phyloP scores from a whole-genome alignment of 2,888 invertebrate species.

The Nephrotoma appendiculata region DNA sequence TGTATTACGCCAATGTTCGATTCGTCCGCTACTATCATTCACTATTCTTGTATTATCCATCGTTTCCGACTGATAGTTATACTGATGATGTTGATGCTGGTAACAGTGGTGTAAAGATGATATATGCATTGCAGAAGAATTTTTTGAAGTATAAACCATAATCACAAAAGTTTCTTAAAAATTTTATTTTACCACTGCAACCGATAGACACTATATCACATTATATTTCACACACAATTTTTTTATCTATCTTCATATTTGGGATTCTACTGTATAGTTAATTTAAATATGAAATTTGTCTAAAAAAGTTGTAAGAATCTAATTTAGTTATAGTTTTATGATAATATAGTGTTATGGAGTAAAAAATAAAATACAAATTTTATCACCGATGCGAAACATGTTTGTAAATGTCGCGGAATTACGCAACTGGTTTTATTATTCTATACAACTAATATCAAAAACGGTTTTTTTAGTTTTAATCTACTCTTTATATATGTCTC shows the following conservation, averaged over 20 bases:
- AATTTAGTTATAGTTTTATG: neutral
- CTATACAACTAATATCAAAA: neutral
- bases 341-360: neutral
- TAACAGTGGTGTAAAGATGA: neutral
- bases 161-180: neutral
- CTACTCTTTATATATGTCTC: neutral
- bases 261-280: neutral
- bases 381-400: neutral
- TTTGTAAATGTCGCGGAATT: neutral
- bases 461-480: neutral
- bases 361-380: neutral
- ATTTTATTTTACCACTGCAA: neutral
- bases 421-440: neutral
- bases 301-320: neutral
- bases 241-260: neutral
- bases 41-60: neutral
- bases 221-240: neutral
- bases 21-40: neutral
- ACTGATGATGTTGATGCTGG: neutral
- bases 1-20: neutral
- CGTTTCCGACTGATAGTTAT: neutral
- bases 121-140: neutral
- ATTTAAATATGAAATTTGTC: neutral
- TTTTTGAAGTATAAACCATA: neutral
- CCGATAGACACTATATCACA: neutral